phyloP scores from a whole-genome alignment of 2,113 vertebrate species.

The Phylloscopus whistleri region DNA sequence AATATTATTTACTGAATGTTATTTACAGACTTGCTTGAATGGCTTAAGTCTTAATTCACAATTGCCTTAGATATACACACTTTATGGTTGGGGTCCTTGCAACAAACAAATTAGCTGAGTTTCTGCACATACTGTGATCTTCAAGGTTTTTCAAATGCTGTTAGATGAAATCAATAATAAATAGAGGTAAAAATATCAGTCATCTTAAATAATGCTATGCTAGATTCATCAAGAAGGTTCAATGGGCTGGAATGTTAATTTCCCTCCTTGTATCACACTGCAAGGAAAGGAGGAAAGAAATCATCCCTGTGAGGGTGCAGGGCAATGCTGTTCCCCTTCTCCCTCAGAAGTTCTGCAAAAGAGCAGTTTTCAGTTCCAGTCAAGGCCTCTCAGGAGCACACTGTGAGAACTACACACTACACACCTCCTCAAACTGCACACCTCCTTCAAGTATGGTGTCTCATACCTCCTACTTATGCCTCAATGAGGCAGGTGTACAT shows the following conservation, averaged over 20 bases:
- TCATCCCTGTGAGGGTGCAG: not conserved
- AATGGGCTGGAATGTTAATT: not conserved
- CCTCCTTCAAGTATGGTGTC: not conserved
- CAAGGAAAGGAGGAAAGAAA: not conserved
- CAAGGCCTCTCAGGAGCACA: not conserved
- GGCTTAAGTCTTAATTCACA: not conserved
- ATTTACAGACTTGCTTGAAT: constrained; percentile 33
- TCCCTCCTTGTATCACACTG: not conserved
- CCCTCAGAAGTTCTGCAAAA: not conserved
- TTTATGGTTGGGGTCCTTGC: not conserved
- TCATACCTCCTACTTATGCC: not conserved
- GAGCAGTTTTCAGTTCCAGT: not conserved
- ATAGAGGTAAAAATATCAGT: not conserved
- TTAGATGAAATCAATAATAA: not conserved
- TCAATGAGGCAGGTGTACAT: not conserved
- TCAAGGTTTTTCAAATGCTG: not conserved
- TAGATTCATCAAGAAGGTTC: not conserved
- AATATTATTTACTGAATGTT: not conserved
- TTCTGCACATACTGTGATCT: not conserved
- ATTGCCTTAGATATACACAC: not conserved
- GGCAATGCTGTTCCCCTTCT: not conserved
- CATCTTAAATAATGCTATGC: not conserved
- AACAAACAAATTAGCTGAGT: not conserved
- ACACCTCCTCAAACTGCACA: not conserved
- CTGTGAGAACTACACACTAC: not conserved